phyloP scores from a whole-genome alignment of 2,113 vertebrate species.

The Dasyornis broadbenti region DNA sequence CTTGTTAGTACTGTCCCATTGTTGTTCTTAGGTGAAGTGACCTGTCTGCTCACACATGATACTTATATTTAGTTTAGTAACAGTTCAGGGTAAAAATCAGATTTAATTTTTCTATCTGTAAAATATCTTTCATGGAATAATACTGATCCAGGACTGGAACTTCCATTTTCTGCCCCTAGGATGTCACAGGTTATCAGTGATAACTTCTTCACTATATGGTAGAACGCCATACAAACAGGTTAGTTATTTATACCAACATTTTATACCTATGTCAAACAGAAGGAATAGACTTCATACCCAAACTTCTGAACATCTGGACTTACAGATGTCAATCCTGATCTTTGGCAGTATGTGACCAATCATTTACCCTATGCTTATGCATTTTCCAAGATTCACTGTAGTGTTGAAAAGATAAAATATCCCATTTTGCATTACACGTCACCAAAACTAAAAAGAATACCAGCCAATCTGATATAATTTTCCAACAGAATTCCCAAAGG shows the following conservation, averaged over 20 bases:
- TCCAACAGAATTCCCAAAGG: neutral
- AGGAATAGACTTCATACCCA: neutral
- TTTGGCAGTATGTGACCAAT: neutral
- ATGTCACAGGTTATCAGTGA: neutral
- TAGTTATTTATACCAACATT: neutral
- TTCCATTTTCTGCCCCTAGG: neutral
- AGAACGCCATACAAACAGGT: neutral
- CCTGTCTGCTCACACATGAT: neutral
- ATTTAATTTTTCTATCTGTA: neutral
- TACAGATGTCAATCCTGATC: neutral
- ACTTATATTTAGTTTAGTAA: neutral
- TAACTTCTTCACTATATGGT: neutral
- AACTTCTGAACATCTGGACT: neutral
- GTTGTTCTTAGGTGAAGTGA: neutral
- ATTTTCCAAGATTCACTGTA: neutral
- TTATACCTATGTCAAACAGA: neutral
- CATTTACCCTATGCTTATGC: neutral
- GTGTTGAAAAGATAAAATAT: neutral
- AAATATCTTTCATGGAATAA: neutral
- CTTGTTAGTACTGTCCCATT: neutral
- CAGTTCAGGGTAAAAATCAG: neutral
- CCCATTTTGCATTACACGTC: neutral
- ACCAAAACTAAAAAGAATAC: neutral
- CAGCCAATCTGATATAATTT: neutral
- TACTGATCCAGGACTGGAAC: neutral